These are phyloP conservation scores for Brassicogethes aeneus DNA, from an alignment of 2,888 invertebrate species.

Conservation along the genomic window DNA sequence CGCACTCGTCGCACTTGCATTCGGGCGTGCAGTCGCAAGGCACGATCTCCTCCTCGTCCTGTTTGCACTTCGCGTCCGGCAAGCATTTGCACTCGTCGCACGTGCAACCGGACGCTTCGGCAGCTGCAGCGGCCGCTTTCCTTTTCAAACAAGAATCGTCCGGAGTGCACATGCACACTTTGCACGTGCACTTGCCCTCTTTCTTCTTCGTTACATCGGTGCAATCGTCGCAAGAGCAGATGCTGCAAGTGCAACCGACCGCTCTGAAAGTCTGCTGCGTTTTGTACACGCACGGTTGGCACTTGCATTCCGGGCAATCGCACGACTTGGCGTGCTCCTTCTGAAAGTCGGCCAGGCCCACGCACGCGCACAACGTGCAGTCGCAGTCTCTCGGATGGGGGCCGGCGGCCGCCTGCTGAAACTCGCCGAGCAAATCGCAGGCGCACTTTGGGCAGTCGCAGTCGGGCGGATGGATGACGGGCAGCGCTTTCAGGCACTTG, in stretches of 20 bases:
- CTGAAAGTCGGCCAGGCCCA: neutral
- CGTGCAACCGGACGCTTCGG: slow-evolving; percentile 2
- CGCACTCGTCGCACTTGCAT: neutral
- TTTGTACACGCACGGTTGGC: neutral
- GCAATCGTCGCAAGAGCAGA: slow-evolving; percentile 14
- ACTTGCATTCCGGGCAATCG: slow-evolving; percentile 13
- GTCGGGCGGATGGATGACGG: slow-evolving; percentile 1
- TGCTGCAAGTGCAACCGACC: slow-evolving; percentile 13
- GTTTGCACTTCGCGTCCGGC: slow-evolving; percentile 1
- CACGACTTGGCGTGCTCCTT: slow-evolving; percentile 7
- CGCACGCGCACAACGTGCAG: slow-evolving; percentile 11
- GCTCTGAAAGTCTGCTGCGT: neutral
- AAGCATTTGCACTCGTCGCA: slow-evolving; percentile 9
- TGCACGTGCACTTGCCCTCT: neutral
- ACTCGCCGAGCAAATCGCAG: neutral
- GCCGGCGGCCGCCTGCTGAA: neutral
- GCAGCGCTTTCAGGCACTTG: slow-evolving; percentile 2
- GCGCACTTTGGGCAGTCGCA: neutral
- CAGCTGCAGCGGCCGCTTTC: neutral
- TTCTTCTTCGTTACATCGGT: slow-evolving; percentile 5
- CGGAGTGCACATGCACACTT: neutral
- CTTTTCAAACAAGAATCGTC: neutral
- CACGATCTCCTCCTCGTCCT: neutral
- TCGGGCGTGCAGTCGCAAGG: neutral
- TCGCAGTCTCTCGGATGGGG: slow-evolving; percentile 14